Conservation (phyloP, 1,140 invertebrate genomes). For the Bactericera cockerelli region DNA sequence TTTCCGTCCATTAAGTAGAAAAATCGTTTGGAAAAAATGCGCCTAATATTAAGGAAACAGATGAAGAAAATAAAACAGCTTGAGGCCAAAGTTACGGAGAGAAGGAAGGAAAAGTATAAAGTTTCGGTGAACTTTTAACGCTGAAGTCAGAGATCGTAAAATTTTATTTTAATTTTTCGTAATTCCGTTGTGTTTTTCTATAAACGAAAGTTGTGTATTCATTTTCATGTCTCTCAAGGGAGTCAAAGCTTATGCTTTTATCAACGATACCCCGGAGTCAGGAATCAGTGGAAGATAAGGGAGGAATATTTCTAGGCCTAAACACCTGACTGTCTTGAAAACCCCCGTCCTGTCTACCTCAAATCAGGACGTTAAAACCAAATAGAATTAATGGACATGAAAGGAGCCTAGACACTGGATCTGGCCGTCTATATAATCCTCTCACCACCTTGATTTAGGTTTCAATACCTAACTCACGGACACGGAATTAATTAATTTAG, state of each 20-base stretch:
- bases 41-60: not conserved
- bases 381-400: no score
- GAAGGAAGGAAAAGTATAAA: not conserved
- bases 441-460: no score
- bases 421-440: no score
- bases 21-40: no score
- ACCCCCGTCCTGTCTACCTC: no score
- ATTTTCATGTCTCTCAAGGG: constrained; percentile 9
- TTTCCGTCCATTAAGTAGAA: no score
- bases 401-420: no score
- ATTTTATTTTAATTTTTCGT: constrained; percentile 9
- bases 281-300: not conserved
- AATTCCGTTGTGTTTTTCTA: constrained; percentile 9
- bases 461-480: no score
- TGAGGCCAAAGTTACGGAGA: constrained; percentile 2
- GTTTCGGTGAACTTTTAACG: not conserved
- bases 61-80: not conserved
- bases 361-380: no score
- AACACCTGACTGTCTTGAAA: no score
- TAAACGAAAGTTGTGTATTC: constrained; percentile 9
- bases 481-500: no score
- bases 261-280: constrained; percentile 8
- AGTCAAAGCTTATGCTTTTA: constrained; percentile 8
- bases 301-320: no score
- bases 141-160: constrained; percentile 7